Base-by-base conservation (phyloP, 2,113 vertebrate species). In the Plecotus auritus region DNA sequence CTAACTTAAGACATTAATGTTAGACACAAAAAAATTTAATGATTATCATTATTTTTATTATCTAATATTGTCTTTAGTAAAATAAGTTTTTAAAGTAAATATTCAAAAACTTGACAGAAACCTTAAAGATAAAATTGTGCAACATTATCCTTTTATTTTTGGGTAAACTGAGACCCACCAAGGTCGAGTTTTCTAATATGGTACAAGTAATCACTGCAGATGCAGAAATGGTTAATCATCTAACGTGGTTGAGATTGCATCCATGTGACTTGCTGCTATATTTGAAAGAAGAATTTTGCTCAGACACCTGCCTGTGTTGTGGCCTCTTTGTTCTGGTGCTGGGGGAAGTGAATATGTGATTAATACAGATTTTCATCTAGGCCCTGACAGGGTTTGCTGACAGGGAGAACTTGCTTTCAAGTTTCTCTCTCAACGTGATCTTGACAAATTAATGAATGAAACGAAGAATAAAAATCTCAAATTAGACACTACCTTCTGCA, bases 401-500 rank as follows among this genome's bases (percentile, higher is more conserved):
- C 97, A 98, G 84, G 67, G 67, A 95, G 78, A 96, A 93, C 59
- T 85, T 96, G 42, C 76, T 96, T 98, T 97, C 90, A 96, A 74
- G 90, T 95, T 95, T 69, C 95, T 97, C 96, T 94, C 85, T 96
- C 93, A 97, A 95, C 70, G 73, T 4, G 7, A 96, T 93, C 97
- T 98, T 97, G 94, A 98, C 95, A 96, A 96, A 96, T 94, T 94
- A 98, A 97, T 94, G 80, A 91, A 54, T 96, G 96, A 98, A 96
- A 97, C 61, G 80, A 89, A 98, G 95, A 98, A 97, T 92, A 97
- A 97, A 95, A 97, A 96, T 96, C 94, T 97, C 93, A 87, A 93
- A 90, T 92, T 85, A 42, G 8, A 93, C 81, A 1, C 10, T 94
- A 96, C 98, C 97, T 97, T 96, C 85, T 95, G 84, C 95, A 94